Percentiles rank a stretch among this genome's conserved stretches.
phyloP scores from a whole-genome alignment of 2,888 invertebrate genomes.

The Oegoconia quadripuncta region DNA sequence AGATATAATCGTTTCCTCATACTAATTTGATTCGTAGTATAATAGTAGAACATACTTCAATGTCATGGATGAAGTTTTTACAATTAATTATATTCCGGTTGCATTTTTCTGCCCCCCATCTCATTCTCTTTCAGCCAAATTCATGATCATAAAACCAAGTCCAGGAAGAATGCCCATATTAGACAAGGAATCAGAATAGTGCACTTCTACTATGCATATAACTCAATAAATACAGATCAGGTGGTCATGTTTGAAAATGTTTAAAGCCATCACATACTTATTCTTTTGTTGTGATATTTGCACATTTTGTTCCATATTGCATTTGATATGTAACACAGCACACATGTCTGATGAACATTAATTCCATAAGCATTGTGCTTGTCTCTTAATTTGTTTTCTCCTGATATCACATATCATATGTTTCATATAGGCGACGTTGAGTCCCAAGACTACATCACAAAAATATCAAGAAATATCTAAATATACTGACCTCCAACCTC shows the following conservation, averaged over 20 bases:
- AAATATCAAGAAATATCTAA: neutral
- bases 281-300: neutral
- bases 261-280: neutral
- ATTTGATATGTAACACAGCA: neutral
- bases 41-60: neutral
- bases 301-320: neutral
- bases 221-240: no score
- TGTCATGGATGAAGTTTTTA: neutral
- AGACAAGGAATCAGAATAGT: neutral
- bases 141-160: constrained; percentile 1
- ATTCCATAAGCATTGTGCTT: neutral
- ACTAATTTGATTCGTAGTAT: neutral
- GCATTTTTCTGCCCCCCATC: neutral
- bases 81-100: neutral
- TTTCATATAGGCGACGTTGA: neutral
- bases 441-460: neutral
- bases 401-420: neutral
- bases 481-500: constrained; percentile 78
- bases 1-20: no score
- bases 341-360: neutral
- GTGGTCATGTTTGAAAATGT: neutral
- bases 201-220: neutral
- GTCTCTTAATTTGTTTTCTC: neutral
- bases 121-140: neutral
- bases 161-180: neutral